phyloP scores from a whole-genome alignment of 30 jellyfish, hydroid and myxozoan species.

The Aurelia coerulea region DNA sequence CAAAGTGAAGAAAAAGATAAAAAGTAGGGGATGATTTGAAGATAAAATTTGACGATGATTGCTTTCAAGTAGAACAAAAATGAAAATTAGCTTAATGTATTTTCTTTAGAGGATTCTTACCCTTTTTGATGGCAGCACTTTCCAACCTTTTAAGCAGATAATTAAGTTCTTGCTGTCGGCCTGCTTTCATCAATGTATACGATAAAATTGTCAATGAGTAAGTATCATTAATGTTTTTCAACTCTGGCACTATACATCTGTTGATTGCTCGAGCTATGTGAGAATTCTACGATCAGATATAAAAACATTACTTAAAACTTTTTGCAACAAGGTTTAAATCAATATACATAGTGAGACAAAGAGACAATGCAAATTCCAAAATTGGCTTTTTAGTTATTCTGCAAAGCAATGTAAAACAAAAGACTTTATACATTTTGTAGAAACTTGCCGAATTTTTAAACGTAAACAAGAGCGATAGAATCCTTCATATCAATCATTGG shows the following conservation, averaged over 20 bases:
- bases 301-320: background rate
- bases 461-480: too few relatives aligned
- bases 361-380: too few relatives aligned
- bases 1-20: too few relatives aligned
- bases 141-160: conserved; percentile 39
- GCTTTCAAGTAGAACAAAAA: too few relatives aligned
- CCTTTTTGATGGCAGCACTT: conserved; percentile 41
- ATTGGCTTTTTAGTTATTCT: too few relatives aligned
- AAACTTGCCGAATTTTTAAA: too few relatives aligned
- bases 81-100: too few relatives aligned
- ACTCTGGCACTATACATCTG: conserved; percentile 58
- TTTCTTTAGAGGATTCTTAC: conserved; percentile 1
- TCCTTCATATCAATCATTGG: too few relatives aligned
- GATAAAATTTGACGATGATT: too few relatives aligned
- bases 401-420: too few relatives aligned
- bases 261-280: conserved; percentile 42
- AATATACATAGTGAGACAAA: background rate
- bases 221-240: conserved; percentile 67
- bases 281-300: conserved; percentile 34
- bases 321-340: background rate
- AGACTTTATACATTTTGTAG: too few relatives aligned
- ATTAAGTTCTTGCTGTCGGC: conserved; percentile 33
- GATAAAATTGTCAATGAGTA: conserved; percentile 73
- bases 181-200: conserved; percentile 82
- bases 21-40: too few relatives aligned